phyloP scores from a whole-genome alignment of 2,113 vertebrate species.

The Leucopternis melanops region DNA sequence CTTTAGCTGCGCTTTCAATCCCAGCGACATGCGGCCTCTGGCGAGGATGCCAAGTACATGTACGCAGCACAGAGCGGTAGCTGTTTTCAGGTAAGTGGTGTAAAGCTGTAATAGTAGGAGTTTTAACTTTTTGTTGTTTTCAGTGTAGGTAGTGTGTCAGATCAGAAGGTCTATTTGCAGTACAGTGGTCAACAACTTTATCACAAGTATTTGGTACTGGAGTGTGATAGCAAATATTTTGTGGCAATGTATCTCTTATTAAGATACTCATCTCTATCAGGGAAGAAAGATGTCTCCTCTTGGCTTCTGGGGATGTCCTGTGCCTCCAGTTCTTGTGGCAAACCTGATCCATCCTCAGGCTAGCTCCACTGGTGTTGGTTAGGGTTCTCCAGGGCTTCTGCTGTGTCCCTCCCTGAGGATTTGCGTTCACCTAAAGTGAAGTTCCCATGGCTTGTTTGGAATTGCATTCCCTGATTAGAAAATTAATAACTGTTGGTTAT shows the following conservation, averaged over 20 bases:
- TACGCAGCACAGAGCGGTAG: neutral
- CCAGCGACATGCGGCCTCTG: neutral
- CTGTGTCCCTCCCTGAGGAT: neutral
- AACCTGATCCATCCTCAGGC: neutral
- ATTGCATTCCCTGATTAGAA: neutral
- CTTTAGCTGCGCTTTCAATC: neutral
- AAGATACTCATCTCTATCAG: neutral
- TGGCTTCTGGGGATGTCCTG: neutral
- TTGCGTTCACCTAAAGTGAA: neutral
- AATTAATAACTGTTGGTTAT: neutral
- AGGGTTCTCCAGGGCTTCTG: neutral
- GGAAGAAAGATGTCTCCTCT: neutral
- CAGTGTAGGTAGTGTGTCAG: neutral
- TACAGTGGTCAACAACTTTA: neutral
- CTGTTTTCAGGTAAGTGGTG: neutral
- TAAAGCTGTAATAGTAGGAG: neutral
- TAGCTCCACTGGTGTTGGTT: neutral
- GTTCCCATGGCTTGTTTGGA: neutral
- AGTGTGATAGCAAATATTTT: neutral
- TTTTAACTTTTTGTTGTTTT: neutral
- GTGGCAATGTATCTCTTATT: neutral
- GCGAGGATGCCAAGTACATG: accelerated
- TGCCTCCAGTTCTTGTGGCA: neutral
- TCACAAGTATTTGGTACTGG: neutral
- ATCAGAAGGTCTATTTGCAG: neutral